Conservation (phyloP, 2,113 vertebrate genomes). For the Turnix velox region DNA sequence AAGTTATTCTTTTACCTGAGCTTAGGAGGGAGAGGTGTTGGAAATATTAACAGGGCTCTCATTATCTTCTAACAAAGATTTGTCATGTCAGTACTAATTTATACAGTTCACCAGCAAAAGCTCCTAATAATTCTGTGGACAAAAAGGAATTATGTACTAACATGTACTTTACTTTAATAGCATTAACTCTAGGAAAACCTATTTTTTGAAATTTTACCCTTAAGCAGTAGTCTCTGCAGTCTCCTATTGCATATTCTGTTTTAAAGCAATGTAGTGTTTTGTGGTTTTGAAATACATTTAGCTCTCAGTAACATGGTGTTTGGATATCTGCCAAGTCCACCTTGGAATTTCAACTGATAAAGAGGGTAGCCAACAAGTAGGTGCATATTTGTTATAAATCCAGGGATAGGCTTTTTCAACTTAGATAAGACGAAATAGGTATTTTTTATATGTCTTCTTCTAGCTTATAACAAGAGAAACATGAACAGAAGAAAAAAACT, state of each 20-base stretch:
- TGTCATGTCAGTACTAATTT: slow-evolving; percentile 46
- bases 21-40: slow-evolving; percentile 18
- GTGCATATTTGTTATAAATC: slow-evolving; percentile 64
- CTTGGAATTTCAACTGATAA: slow-evolving; percentile 68
- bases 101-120: slow-evolving; percentile 51
- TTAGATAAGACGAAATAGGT: slow-evolving; percentile 41
- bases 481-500: neutral
- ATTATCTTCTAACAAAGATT: slow-evolving; percentile 53
- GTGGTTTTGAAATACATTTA: slow-evolving; percentile 38
- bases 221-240: slow-evolving; percentile 35
- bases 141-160: slow-evolving; percentile 54
- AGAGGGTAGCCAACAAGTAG: slow-evolving; percentile 55
- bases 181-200: slow-evolving; percentile 26
- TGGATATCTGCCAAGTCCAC: slow-evolving; percentile 60
- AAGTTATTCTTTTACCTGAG: neutral
- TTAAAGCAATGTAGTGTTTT: slow-evolving; percentile 31
- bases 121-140: slow-evolving; percentile 30
- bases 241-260: neutral
- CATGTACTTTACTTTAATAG: slow-evolving; percentile 18
- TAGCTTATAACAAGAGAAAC: slow-evolving; percentile 14
- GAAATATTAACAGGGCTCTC: slow-evolving; percentile 51
- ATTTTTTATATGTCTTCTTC: slow-evolving; percentile 47
- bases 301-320: slow-evolving; percentile 43
- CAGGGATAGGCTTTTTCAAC: slow-evolving; percentile 61
- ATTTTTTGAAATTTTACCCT: slow-evolving; percentile 26